These are phyloP conservation scores for Labeo rohita DNA, from an alignment of 2,113 vertebrate genomes.

Conservation along the genomic window DNA sequence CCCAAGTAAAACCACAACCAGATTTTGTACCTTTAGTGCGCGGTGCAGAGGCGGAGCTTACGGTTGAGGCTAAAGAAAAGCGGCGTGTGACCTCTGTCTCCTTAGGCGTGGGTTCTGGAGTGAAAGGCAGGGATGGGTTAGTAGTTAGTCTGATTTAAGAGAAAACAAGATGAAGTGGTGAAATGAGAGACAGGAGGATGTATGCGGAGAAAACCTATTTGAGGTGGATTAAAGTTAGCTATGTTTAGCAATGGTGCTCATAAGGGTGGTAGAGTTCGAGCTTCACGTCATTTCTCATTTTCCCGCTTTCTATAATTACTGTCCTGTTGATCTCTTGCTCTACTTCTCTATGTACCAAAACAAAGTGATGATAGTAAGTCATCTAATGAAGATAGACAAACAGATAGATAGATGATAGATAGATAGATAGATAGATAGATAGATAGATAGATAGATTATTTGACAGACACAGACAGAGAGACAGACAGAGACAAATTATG, in stretches of 20 bases:
- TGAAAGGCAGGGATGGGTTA: constrained; percentile 47
- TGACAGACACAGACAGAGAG: no score
- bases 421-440: no score
- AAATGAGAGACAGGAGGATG: neutral
- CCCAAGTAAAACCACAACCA: neutral
- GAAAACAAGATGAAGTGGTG: neutral
- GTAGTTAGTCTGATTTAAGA: constrained; percentile 6
- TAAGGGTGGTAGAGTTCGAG: neutral
- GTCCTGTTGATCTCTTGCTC: neutral
- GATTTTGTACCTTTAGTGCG: constrained; percentile 86
- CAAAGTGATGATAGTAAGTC: neutral
- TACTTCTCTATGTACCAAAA: neutral
- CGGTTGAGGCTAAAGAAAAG: constrained; percentile 89
- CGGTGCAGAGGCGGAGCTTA: constrained; percentile 78
- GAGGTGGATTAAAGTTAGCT: neutral
- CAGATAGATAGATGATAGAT: no score
- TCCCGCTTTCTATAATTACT: neutral
- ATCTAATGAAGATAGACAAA: neutral
- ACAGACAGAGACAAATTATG: no score
- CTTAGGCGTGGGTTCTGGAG: constrained; percentile 52
- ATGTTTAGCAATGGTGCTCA: neutral
- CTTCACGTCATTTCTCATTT: neutral
- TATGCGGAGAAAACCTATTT: neutral
- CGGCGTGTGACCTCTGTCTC: constrained; percentile 72
- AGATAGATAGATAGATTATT: no score